Percentiles rank a stretch among this genome's conserved stretches.
Evolutionary conservation across 2,113 vertebrate species (phyloP).

Genomic region (Sigmodon hispidus): DNA sequence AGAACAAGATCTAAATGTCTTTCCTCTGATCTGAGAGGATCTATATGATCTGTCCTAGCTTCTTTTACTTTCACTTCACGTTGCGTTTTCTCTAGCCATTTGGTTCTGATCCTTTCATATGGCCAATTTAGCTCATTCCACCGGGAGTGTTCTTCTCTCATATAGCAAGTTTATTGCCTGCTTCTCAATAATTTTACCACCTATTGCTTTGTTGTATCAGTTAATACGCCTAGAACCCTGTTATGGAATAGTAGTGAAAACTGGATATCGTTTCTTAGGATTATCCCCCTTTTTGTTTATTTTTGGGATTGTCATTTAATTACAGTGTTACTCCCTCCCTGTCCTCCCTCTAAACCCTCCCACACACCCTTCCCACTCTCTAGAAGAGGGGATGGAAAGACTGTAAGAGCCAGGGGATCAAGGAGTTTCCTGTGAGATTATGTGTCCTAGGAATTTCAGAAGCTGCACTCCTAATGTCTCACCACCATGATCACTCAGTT

Average conservation of each 20-base stretch:
- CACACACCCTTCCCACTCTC: background rate
- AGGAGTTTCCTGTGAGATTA: background rate
- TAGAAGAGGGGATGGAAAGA: background rate
- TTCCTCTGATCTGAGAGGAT: background rate
- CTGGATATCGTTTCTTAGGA: background rate
- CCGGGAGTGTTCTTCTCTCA: background rate
- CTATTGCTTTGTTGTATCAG: background rate
- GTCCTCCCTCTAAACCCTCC: background rate
- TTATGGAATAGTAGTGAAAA: slow-evolving; percentile 22
- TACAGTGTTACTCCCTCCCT: background rate
- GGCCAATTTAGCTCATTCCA: slow-evolving; percentile 5
- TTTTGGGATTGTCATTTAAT: background rate
- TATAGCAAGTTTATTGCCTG: background rate
- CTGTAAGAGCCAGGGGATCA: background rate
- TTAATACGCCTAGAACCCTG: background rate
- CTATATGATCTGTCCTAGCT: background rate
- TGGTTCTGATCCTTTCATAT: slow-evolving; percentile 2
- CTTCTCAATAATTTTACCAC: background rate
- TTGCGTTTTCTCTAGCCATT: background rate
- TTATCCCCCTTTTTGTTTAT: background rate
- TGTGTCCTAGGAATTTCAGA: background rate
- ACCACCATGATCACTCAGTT: background rate
- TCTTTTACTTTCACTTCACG: background rate
- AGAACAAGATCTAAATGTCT: slow-evolving; percentile 34
- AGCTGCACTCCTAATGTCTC: background rate